Base-by-base conservation (phyloP, 2,797 vertebrate species). In the Spondyliosoma cantharus region DNA sequence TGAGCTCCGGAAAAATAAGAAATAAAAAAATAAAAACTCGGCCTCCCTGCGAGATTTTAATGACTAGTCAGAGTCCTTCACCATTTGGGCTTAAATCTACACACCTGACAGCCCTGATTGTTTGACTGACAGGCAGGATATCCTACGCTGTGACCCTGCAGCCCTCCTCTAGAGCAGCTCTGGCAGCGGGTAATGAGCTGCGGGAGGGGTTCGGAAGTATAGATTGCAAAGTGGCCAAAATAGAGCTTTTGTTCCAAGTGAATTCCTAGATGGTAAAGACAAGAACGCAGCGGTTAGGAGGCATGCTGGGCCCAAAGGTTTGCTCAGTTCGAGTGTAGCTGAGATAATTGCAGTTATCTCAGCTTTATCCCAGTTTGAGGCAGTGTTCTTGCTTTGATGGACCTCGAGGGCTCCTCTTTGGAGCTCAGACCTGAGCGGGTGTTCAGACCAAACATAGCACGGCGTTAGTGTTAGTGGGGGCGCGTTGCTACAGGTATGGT, bases 81-180 rank as follows among this genome's bases (percentile, higher is more conserved):
- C 76, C 45, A 59, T 86, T 84, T 73, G 68, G 67, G 80, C 74
- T 87, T 83, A 84, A 85, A 79, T 87, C 74, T 24, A 65, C 68
- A 80, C 76, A 87, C 73, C 87, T 93, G 92, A 90, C 91, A 90
- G 82, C 76, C 71, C 74, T 90, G 93, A 89, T 74, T 74, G 19
- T 90, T 89, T 94, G 93, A 95, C 78, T 89, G 94, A 93, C 94
- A 94, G 90, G 83, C 84, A 92, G 91, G 90, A 95, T 92, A 91
- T 95, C 92, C 92, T 89, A 81, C 84, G 84, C 88, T 70, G 71
- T 85, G 90, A 94, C 92, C 93, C 90, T n/a, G 60, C 32, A 84
- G 87, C 68, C 83, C 71, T 83, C 85, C 87, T 89, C 85, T 79
- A 65, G 84, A 90, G 89, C 64, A 79, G 86, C 74, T 88, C 84